Base-by-base conservation (phyloP, 37 sponge, comb jelly and placozoan species). In the Geodia barretti region DNA sequence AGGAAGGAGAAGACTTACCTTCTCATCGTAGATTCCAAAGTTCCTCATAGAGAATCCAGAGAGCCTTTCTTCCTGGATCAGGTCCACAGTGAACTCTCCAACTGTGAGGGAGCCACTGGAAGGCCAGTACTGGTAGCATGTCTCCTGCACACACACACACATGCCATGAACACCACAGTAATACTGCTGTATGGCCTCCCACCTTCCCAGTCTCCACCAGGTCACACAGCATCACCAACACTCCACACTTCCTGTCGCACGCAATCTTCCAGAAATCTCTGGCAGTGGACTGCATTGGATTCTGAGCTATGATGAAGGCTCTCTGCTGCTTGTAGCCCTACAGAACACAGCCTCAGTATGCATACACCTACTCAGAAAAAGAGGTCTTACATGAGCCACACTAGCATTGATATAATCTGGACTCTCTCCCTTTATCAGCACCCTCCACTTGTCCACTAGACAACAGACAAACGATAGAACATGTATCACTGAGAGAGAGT, bases 61-160 rank as follows among this genome's bases (percentile, higher is more conserved):
- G 24, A 37, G 74, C 21, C 41, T 25, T 54, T 76, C 76, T 64
- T 70, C 82, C 43, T 64, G 63, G 11, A 62, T 21, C 2, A 71
- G 21, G 60, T 82, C 64, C 11, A 89, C 79, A 30, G 36, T 42
- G 62, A 37, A 74, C 35, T 76, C 84, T 35, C 81, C 79, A 60
- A 39, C 79, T 68, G 68, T 42, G 4, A 24, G 30, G 8, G 54
- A 21, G 1, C 84, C 93, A 69, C 20, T 35, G 0, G 66, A 67
- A 28, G 91, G 88, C 95, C 95, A 94, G 84, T 94, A 94, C 64
- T 79, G 81, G 36, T 33, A 68, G 38, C 90, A 82, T 24, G 58
- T 41, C 35, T 66, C 76, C 71, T 63, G 20, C n/a, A n/a, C n/a
- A n/a, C n/a, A n/a, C n/a, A n/a, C n/a, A n/a, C n/a, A n/a, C n/a